Conservation (phyloP, 2,113 vertebrate genomes). For the Dermatemys mawii region DNA sequence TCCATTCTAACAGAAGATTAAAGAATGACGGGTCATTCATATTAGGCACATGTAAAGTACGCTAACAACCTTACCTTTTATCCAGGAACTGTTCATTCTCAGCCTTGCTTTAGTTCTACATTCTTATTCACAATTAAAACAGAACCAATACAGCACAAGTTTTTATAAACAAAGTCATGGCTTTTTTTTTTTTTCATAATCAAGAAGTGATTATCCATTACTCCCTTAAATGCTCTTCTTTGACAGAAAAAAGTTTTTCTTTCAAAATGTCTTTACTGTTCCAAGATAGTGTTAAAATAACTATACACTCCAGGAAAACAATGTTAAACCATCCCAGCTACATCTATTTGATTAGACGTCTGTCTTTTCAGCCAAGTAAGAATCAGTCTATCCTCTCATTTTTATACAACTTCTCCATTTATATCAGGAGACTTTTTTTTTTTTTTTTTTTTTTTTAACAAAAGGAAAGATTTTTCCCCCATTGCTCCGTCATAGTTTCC, state of each 20-base stretch:
- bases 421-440: not conserved
- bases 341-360: slow-evolving; percentile 5
- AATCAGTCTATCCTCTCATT: slow-evolving; percentile 23
- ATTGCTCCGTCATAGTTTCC: not conserved
- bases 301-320: slow-evolving; percentile 3
- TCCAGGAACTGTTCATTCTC: not conserved
- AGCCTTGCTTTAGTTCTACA: not conserved
- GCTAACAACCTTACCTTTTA: not conserved
- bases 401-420: not conserved
- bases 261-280: slow-evolving; percentile 18
- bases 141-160: not conserved
- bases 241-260: slow-evolving; percentile 32
- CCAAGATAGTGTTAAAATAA: slow-evolving; percentile 38
- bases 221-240: not conserved
- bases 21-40: not conserved
- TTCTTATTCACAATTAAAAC: not conserved
- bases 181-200: slow-evolving; percentile 28
- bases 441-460: too few relatives aligned
- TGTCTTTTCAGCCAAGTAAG: slow-evolving; percentile 7
- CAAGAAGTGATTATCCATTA: not conserved
- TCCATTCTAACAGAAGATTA: not conserved
- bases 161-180: slow-evolving; percentile 18
- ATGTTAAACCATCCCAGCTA: not conserved
- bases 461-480: not conserved
- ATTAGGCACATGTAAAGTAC: not conserved